A percentile compares a stretch with the other conserved stretches of the same genome.
These are phyloP conservation scores for Poecilobothrus nobilitatus DNA, from an alignment of 2,888 invertebrate genomes.

Conservation along the genomic window DNA sequence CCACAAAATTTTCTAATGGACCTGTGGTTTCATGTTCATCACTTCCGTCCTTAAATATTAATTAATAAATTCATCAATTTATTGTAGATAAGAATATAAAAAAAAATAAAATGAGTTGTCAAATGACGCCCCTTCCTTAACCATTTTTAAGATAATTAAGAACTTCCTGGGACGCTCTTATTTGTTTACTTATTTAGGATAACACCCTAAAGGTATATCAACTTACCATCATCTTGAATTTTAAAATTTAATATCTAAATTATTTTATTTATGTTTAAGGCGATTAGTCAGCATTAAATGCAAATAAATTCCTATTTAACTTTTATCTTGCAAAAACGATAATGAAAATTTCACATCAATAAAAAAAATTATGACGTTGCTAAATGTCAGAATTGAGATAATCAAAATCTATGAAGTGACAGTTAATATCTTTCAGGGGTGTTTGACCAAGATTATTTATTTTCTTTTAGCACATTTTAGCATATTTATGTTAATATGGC, in stretches of 20 bases:
- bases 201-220: background rate
- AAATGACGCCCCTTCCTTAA: slow-evolving; percentile 1
- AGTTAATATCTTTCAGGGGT: no score
- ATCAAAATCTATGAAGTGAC: no score
- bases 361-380: slow-evolving; percentile 5
- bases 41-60: slow-evolving; percentile 16
- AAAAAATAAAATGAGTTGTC: background rate
- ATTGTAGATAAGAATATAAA: background rate
- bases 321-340: background rate
- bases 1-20: background rate
- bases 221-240: background rate
- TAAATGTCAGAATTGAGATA: background rate
- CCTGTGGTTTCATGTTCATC: slow-evolving; percentile 15
- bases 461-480: no score
- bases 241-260: background rate
- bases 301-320: background rate
- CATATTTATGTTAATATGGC: no score
- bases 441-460: no score
- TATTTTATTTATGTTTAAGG: background rate
- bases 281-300: slow-evolving; percentile 6
- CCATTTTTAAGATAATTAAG: background rate
- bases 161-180: background rate
- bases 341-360: background rate
- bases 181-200: no score
- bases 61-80: background rate